Evolutionary conservation across 1,140 invertebrate species (phyloP).

Genomic region (Rhagoletis pomonella): DNA sequence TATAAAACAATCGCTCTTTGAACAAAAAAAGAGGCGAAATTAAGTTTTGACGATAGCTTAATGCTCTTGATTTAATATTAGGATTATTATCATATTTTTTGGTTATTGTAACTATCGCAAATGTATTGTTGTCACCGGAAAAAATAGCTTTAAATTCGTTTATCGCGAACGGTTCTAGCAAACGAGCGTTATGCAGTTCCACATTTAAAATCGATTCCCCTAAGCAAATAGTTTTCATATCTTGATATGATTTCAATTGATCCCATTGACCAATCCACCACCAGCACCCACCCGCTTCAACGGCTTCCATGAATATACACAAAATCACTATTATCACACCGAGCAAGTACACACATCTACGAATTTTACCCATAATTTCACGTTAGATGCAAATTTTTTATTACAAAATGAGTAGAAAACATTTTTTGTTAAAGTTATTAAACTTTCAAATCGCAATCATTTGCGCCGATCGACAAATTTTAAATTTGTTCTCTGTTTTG

Average conservation of each 20-base stretch:
- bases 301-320: slow-evolving; percentile 37
- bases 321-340: slow-evolving; percentile 29
- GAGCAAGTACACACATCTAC: slow-evolving; percentile 16
- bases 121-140: too few species aligned
- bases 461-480: neutral
- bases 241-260: neutral
- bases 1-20: too few species aligned
- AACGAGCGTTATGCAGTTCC: too few species aligned
- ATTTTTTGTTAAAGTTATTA: neutral
- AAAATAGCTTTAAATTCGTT: too few species aligned
- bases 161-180: too few species aligned
- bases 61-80: too few species aligned
- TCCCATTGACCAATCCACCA: neutral
- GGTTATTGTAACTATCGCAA: too few species aligned
- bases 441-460: neutral
- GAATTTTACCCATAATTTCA: slow-evolving; percentile 45
- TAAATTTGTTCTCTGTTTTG: neutral
- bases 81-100: too few species aligned
- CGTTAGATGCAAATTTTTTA: slow-evolving; percentile 21
- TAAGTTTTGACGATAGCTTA: too few species aligned
- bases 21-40: too few species aligned
- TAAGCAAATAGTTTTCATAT: neutral
- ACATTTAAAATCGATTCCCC: too few species aligned
- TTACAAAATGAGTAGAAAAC: neutral
- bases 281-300: slow-evolving; percentile 28